These are phyloP conservation scores for Drosophila prosaltans DNA, from an alignment of 1,140 invertebrate genomes.

Conservation along the genomic window DNA sequence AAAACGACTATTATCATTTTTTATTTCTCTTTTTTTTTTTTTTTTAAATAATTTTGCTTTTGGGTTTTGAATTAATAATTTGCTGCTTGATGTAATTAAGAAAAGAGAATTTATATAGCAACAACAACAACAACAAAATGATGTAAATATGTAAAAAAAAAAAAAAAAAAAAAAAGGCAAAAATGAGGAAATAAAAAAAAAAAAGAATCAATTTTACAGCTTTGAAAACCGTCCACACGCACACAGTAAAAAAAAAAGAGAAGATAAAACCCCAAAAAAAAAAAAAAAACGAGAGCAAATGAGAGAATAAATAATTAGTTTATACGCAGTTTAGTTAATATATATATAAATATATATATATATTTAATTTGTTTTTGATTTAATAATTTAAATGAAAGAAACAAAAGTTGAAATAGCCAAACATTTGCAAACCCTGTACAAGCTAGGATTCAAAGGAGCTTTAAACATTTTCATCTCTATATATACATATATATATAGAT, in stretches of 20 bases:
- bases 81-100: conserved; percentile 81
- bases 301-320: conserved; percentile 25
- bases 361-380: not conserved
- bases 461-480: too few relatives aligned
- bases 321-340: not conserved
- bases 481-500: too few relatives aligned
- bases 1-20: conserved; percentile 27
- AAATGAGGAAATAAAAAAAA: conserved; percentile 60
- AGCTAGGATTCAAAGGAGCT: too few relatives aligned
- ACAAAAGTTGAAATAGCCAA: not conserved
- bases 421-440: not conserved
- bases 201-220: conserved; percentile 82
- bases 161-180: conserved; percentile 31
- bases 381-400: too few relatives aligned
- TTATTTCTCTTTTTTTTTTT: not conserved
- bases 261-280: conserved; percentile 33
- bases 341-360: conserved; percentile 17
- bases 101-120: conserved; percentile 71
- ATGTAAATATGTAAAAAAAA: conserved; percentile 80
- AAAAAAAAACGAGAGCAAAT: conserved; percentile 26
- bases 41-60: not conserved
- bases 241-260: conserved; percentile 69
- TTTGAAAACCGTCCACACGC: conserved; percentile 83
- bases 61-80: conserved; percentile 62
- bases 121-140: conserved; percentile 39